Evolutionary conservation across 2,797 vertebrate species (phyloP), one percentile per base, ranked within the genome.

Genomic region (Podarcis siculus): DNA sequence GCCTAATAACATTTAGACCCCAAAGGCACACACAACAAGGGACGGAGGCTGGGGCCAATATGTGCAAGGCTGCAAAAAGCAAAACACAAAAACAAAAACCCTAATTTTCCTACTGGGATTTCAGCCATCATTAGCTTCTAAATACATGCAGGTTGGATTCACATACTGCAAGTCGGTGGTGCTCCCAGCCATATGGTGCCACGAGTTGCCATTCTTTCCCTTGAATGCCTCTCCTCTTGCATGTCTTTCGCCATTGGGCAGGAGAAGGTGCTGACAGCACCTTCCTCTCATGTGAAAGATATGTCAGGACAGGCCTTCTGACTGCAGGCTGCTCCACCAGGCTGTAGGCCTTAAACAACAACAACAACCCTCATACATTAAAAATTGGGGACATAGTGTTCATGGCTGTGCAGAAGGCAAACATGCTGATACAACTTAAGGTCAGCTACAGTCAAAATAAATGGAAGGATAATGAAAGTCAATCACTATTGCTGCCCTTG

Each of bases 1-100:
- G 37, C 75, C 87, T 91, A 69, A 86, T 79, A 92, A 89, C 86
- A 87, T 92, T 92, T 87, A 93, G 95, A 93, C 95, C 96, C 91
- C 90, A 94, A 92, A 93, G 94, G 94, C 92, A 79, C 15, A 37
- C 9, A 30, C 83, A 91, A 83, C 80, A 89, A 93, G 91, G 90
- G 87, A 91, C 83, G 93, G 79, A 92, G 85, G 94, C 66, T 4
- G 80, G 86, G 89, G 73, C 92, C 93, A 92, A 92, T 89, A 94
- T 89, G 93, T 80, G 77, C 8, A 81, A 95, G 89, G 91, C 91
- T 94, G 91, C 91, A 81, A 90, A 82, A 95, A 92, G 90, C 83
- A 93, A 94, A 95, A 90, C 55, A 92, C 15, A n/a, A 92, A 94
- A 93, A 93, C 72, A 67, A 27, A 21, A 66, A 2, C 32, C 37